Conservation (phyloP, 2,797 vertebrate genomes). For the Nyctalus aviator region DNA sequence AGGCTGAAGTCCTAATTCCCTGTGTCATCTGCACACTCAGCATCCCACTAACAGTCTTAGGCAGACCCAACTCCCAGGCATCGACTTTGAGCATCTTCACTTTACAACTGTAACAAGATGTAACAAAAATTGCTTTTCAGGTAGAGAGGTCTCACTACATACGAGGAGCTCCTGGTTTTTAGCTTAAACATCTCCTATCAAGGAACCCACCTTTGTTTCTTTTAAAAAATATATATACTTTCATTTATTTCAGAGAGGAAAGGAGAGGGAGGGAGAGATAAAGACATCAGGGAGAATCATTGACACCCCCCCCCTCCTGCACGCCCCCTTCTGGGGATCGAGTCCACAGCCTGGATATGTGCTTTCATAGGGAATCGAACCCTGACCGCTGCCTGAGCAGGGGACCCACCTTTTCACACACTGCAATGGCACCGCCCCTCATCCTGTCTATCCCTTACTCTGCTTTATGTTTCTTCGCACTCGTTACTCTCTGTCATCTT, state of each 20-base stretch:
- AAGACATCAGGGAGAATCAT: too few species aligned
- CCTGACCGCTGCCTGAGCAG: background rate
- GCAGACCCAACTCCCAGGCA: background rate
- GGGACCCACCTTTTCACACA: background rate
- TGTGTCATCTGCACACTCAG: background rate
- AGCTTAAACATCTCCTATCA: background rate
- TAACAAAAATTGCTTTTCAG: background rate
- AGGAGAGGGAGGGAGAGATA: too few species aligned
- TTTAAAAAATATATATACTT: too few species aligned
- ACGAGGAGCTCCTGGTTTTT: background rate
- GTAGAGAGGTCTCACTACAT: background rate
- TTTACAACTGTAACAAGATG: background rate
- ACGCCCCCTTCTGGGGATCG: too few species aligned
- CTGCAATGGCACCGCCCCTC: background rate
- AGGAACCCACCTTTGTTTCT: background rate
- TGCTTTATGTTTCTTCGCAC: background rate
- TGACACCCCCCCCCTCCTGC: too few species aligned
- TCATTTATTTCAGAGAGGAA: too few species aligned
- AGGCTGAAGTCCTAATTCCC: background rate
- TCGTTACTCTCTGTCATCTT: background rate
- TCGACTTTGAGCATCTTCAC: background rate
- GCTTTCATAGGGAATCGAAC: too few species aligned
- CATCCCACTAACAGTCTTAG: background rate
- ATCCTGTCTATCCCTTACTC: background rate
- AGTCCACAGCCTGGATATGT: too few species aligned